Conservation (phyloP, 2,113 vertebrate species). For the Anseranas semipalmata region DNA sequence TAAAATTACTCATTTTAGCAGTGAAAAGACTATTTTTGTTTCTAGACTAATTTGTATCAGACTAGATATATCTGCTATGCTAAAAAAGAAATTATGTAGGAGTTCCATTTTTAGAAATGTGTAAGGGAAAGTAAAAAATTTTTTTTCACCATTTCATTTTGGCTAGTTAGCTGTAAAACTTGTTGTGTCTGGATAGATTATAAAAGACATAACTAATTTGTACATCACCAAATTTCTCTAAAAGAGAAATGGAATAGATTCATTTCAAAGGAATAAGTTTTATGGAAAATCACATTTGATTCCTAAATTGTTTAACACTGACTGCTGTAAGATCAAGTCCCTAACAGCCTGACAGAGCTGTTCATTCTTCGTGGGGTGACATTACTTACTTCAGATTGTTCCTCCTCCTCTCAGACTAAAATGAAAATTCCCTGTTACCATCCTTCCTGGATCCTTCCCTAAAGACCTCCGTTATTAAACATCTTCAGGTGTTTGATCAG, state of each 20-base stretch:
- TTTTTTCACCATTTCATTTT: background rate
- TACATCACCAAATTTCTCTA: background rate
- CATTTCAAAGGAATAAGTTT: background rate
- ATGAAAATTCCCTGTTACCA: background rate
- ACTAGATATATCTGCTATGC: background rate
- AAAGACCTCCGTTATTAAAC: background rate
- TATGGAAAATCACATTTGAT: background rate
- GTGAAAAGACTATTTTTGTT: background rate
- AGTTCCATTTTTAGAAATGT: background rate
- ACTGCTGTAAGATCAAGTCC: fast-evolving
- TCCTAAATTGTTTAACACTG: background rate
- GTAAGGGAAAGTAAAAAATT: background rate
- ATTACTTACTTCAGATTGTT: background rate
- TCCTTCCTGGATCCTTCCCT: background rate
- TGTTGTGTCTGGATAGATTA: fast-evolving
- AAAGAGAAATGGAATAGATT: background rate
- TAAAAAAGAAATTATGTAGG: background rate
- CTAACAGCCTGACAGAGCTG: background rate
- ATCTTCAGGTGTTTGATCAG: background rate
- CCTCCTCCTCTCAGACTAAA: background rate
- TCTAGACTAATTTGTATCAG: background rate
- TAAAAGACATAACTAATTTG: background rate
- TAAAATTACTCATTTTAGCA: background rate
- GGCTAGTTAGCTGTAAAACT: background rate
- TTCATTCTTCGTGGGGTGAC: background rate